Evolutionary conservation across 2,888 invertebrate species (phyloP).

Genomic region (Drosophila kanekoi): DNA sequence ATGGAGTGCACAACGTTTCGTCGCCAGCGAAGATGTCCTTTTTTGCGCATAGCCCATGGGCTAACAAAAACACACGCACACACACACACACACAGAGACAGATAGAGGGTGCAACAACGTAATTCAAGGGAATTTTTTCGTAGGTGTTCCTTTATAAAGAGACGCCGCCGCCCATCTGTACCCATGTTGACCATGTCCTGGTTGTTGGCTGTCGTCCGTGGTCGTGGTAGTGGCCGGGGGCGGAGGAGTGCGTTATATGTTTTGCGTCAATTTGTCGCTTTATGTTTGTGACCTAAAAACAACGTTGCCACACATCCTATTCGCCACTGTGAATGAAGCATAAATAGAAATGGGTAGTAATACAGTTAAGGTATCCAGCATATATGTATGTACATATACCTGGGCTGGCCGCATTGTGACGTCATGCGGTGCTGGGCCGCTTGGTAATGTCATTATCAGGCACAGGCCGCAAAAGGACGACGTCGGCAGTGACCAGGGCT

Average conservation of each 20-base stretch:
- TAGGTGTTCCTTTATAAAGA: slow-evolving; percentile 64
- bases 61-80: slow-evolving; percentile 39
- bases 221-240: slow-evolving; percentile 9
- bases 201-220: slow-evolving; percentile 1
- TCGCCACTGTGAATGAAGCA: slow-evolving; percentile 53
- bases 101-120: slow-evolving; percentile 41
- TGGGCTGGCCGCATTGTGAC: slow-evolving; percentile 59
- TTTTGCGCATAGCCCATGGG: slow-evolving; percentile 74
- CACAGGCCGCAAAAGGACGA: slow-evolving; percentile 55
- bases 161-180: slow-evolving; percentile 41
- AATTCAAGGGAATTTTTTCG: slow-evolving; percentile 77
- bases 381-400: slow-evolving; percentile 34
- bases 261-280: slow-evolving; percentile 79
- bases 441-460: slow-evolving; percentile 79
- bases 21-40: slow-evolving; percentile 69
- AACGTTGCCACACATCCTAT: slow-evolving; percentile 29
- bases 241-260: slow-evolving; percentile 71
- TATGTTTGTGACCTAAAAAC: slow-evolving; percentile 62
- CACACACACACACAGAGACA: background rate
- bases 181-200: slow-evolving; percentile 64
- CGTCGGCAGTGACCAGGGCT: slow-evolving; percentile 19
- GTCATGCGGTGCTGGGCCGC: slow-evolving; percentile 70
- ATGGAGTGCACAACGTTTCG: slow-evolving; percentile 60
- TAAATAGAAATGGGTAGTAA: slow-evolving; percentile 30
- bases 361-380: slow-evolving; percentile 34